Evolutionary conservation across 53 echinoderm and acorn worm genomes (phyloP), one percentile per base, ranked within the genome.

Genomic region (Echinometra lucunter): DNA sequence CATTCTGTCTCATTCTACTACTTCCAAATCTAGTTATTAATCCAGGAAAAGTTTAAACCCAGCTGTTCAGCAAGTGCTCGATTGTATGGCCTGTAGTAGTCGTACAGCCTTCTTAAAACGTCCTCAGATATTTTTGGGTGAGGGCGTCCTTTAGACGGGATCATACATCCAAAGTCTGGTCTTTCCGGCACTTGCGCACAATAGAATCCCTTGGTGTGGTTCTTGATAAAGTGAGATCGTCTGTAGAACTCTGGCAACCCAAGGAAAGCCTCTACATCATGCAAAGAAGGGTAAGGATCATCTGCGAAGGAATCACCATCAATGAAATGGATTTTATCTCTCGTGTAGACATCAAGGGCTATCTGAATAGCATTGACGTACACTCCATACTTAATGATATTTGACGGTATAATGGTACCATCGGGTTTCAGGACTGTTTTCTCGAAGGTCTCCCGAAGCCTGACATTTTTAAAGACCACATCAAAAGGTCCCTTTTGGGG

Each of bases 361-460:
- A 23, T n/a, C 25, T 57, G 0, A 6, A 92, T 17, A 21, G 30
- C 6, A 1, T 32, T 44, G 18, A 74, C 57, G 35, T 92, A 92
- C 32, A 49, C 1, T 32, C 92, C 78, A 10, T 8, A 35, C 19
- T 0, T 3, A 12, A 70, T 91, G 28, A 91, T 1, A 27, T 45
- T 42, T 53, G 58, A 38, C 18, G 35, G 21, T 27, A 30, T 12
- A 37, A 89, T 89, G 9, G 56, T 66, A 2, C 69, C 66, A 27
- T 21, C 69, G 42, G 66, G 69, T 45, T 66, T 60, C 37, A 57
- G 94, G 57, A 95, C 57, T 6, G 95, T 95, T 44, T 94, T 72
- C 56, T 95, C 94, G 44, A 95, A 95, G 0, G 94, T 94, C 11
- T 92, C 58, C 27, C 44, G 72, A 8, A 95, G 27, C 40, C 94